Evolutionary conservation across 2,797 vertebrate genomes (phyloP), one percentile per base, ranked within the genome.

Genomic region (Scarus forsteni): DNA sequence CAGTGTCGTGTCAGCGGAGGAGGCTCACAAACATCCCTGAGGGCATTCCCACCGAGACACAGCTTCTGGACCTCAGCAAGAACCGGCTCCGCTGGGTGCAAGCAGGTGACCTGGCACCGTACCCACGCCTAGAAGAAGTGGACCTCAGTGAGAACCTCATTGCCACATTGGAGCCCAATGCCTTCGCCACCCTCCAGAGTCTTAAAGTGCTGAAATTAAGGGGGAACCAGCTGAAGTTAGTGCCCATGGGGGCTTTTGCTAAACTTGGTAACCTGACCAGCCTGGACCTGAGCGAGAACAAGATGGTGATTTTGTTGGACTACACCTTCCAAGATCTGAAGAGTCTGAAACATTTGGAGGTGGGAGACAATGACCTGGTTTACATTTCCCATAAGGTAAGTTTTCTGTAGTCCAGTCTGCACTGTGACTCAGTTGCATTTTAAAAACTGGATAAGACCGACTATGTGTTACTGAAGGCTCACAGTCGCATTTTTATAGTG

Each of bases 141-240:
- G 97, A 99, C 77, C 94, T 99, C 59, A 99, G 97, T 1, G 98
- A 99, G 89, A 99, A 99, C 89, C 93, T 95, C 64, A 97, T 99
- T 45, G 91, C 95, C 69, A 96, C 95, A 10, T 93, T 99, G 86
- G 97, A 99, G 91, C 96, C 97, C 0, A 98, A 98, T 1, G 97
- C 98, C 89, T 99, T 99, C 45, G 93, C 94, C 85, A 91, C 93
- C 83, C 94, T 99, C 10, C 95, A 95, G 50, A 93, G 89, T 88
- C 94, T 99, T 69, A 97, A 95, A 74, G 93, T 93, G 34, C 85
- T 99, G 84, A 94, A 95, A 77, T 92, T 99, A 52, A 91, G 96
- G 0, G 96, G 94, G 1, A 99, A 99, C 92, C 97, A 98, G 86
- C 92, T 99, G 49, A 98, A 97, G 89, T 92, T 99, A 49, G 95